Conservation (phyloP, 2,797 vertebrate species). For the Amblyraja radiata region DNA sequence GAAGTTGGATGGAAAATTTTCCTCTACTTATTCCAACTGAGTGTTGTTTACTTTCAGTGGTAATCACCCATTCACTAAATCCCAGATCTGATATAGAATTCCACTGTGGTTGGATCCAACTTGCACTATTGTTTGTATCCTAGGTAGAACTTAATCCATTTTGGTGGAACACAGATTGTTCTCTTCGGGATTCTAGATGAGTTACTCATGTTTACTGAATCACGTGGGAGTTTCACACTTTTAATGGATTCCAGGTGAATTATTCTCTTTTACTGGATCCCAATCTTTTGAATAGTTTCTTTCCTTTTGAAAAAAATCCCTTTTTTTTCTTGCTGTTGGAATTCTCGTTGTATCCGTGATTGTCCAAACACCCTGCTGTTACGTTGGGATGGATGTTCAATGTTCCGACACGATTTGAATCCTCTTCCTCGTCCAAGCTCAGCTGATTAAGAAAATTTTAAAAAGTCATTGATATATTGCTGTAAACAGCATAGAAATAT, state of each 20-base stretch:
- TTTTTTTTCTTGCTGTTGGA: slow-evolving; percentile 69
- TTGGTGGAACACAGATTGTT: background rate
- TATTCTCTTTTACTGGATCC: slow-evolving; percentile 78
- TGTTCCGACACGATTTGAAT: no score
- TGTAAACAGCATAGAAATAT: background rate
- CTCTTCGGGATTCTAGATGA: background rate
- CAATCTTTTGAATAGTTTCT: slow-evolving; percentile 79
- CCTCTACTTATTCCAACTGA: no score
- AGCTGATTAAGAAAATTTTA: background rate
- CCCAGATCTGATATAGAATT: no score
- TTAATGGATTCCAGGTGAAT: slow-evolving; percentile 40
- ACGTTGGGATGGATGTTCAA: background rate
- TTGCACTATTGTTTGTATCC: no score
- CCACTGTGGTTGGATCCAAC: no score
- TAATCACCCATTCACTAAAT: background rate
- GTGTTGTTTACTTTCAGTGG: background rate
- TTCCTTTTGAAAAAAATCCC: slow-evolving; percentile 82
- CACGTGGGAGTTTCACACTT: background rate
- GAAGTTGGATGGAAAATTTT: background rate
- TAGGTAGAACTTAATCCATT: no score
- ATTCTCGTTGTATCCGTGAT: background rate
- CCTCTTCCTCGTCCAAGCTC: background rate
- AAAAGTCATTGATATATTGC: background rate
- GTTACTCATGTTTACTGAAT: background rate
- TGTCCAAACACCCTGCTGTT: background rate